Base-by-base conservation (phyloP, 2,797 vertebrate genomes). In the Cyclura pinguis region DNA sequence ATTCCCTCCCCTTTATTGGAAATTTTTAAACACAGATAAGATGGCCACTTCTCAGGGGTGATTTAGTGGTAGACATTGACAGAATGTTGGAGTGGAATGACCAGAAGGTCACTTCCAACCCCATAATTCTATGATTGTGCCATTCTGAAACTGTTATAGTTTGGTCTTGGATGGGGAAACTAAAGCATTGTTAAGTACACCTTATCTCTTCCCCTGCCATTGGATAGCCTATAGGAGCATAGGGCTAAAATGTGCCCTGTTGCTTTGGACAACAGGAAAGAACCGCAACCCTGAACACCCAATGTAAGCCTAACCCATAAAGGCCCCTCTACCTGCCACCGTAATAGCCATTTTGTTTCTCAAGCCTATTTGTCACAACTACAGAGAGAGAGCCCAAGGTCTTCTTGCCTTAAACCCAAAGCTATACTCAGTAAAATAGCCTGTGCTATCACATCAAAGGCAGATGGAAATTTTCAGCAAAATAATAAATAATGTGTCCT, bases 381-480 rank as follows among this genome's bases (percentile, higher is more conserved):
- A 80, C 83, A 85, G 59, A 76, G 42, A 47, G 5, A 84, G n/a
- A 55, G 88, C 73, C 20, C 84, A 24, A 1, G 18, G 13, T 16
- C 2, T 32, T 9, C 89, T 57, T 90, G 14, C 42, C 29, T 84
- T 76, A 9, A 80, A 67, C 73, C 10, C 29, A n/a, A 27, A 73
- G 74, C 35, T 38, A 52, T 8, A 4, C 85, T 81, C 42, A 92
- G 74, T 0, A 76, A 1, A 89, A 13, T 84, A 38, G 52, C 10
- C 78, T 93, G 77, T 4, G 87, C 78, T 89, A 83, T 86, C 50
- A 50, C 29, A 29, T 87, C 35, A 91, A 86, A 77, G 32, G 10
- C 3, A 88, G 47, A 18, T 78, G 83, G 55, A 22, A 47, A 5
- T 89, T 91, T 93, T 86, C 76, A 88, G 38, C 47, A 93, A 64